These are phyloP conservation scores for Aquila chrysaetos DNA, from an alignment of 2,797 vertebrate species.

Conservation along the genomic window DNA sequence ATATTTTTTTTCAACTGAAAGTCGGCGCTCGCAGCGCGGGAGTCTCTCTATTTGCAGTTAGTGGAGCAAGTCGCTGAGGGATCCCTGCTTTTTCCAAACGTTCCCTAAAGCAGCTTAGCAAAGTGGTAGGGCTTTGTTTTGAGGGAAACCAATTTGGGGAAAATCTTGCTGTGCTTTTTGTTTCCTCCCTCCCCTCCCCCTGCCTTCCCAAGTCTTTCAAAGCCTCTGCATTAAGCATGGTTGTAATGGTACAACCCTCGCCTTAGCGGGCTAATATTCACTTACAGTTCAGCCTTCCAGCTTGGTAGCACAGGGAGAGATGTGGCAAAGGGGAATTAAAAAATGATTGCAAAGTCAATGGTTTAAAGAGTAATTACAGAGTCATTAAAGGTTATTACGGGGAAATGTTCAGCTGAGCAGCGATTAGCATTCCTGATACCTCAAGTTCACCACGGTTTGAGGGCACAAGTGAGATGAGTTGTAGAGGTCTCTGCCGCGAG, in stretches of 20 bases:
- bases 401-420: slow-evolving; percentile 46
- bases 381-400: slow-evolving; percentile 60
- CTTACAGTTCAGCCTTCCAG: background rate
- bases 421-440: slow-evolving; percentile 43
- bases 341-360: slow-evolving; percentile 68
- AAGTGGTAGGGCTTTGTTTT: slow-evolving; percentile 31
- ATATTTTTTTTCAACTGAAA: slow-evolving; percentile 33
- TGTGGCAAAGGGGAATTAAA: slow-evolving; percentile 42
- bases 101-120: slow-evolving; percentile 43
- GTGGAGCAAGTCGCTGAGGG: background rate
- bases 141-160: slow-evolving; percentile 18
- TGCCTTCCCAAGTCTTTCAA: slow-evolving; percentile 1
- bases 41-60: slow-evolving; percentile 7
- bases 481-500: background rate
- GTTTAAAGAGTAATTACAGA: slow-evolving; percentile 67
- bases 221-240: background rate
- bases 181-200: slow-evolving; percentile 17
- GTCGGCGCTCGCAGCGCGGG: background rate
- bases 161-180: slow-evolving; percentile 52
- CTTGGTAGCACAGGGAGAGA: background rate
- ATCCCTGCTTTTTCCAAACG: slow-evolving; percentile 11
- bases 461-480: background rate
- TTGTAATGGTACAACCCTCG: slow-evolving; percentile 13
- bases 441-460: slow-evolving; percentile 15
- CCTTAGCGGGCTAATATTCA: slow-evolving; percentile 8